Conservation (phyloP, 2,113 vertebrate genomes). For the Microcebus ravelobensis region DNA sequence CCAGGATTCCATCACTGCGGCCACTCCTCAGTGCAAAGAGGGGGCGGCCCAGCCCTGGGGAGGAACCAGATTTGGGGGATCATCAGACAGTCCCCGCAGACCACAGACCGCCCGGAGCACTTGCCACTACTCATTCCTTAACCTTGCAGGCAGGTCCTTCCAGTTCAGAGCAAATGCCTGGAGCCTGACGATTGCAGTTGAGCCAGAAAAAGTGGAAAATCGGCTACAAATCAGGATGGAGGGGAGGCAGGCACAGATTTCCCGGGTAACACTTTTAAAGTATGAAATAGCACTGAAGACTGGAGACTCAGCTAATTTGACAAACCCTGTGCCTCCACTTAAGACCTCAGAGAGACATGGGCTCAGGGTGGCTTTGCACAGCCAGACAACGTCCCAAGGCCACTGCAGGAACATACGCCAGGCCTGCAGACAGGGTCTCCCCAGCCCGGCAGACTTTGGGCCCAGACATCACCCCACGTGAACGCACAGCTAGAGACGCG, state of each 20-base stretch:
- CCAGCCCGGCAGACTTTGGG: not conserved
- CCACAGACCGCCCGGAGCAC: not conserved
- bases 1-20: rapidly evolving
- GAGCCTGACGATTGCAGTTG: not conserved
- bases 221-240: rapidly evolving
- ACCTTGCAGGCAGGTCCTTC: not conserved
- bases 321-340: not conserved
- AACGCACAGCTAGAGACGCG: not conserved
- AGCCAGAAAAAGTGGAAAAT: not conserved
- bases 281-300: not conserved
- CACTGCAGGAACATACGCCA: rapidly evolving
- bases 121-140: not conserved
- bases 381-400: rapidly evolving
- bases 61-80: not conserved
- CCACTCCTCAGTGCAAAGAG: not conserved
- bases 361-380: not conserved
- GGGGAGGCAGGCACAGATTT: rapidly evolving
- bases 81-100: not conserved
- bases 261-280: not conserved
- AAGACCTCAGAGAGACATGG: not conserved
- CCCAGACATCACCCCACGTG: not conserved
- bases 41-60: too few species aligned
- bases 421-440: not conserved
- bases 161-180: not conserved
- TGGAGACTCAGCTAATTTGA: not conserved